Conservation (phyloP, 2,797 vertebrate species). For the Ispidina lecontei region DNA sequence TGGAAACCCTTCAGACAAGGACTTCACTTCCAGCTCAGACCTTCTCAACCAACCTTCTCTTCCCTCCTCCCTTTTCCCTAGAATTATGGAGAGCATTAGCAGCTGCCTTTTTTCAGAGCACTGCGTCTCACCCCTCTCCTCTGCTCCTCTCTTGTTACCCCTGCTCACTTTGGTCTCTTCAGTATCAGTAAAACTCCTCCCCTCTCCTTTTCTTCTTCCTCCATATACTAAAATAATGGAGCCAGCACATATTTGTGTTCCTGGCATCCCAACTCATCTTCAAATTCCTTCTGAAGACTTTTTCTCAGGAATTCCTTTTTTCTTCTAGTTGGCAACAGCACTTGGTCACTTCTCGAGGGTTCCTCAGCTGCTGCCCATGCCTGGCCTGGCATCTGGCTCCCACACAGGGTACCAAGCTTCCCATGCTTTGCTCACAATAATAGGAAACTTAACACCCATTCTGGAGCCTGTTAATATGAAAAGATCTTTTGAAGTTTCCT, state of each 20-base stretch:
- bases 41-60: neutral
- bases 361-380: neutral
- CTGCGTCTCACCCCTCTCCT: neutral
- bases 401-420: neutral
- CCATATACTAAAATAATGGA: neutral
- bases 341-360: neutral
- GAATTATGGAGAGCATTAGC: neutral
- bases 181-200: neutral
- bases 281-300: neutral
- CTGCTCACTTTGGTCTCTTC: neutral
- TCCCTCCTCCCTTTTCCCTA: neutral
- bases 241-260: neutral
- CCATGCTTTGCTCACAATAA: neutral
- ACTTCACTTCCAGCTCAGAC: neutral
- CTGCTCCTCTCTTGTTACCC: neutral
- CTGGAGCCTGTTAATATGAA: neutral
- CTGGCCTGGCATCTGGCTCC: neutral
- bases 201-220: too few relatives aligned
- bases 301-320: neutral
- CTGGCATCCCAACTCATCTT: neutral
- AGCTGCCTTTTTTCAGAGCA: neutral
- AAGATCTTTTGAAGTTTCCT: constrained; percentile 7
- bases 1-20: neutral
- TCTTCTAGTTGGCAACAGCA: neutral
- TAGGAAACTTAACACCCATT: constrained; percentile 37